Base-by-base conservation (phyloP, 2,797 vertebrate genomes). In the Oreortyx pictus region DNA sequence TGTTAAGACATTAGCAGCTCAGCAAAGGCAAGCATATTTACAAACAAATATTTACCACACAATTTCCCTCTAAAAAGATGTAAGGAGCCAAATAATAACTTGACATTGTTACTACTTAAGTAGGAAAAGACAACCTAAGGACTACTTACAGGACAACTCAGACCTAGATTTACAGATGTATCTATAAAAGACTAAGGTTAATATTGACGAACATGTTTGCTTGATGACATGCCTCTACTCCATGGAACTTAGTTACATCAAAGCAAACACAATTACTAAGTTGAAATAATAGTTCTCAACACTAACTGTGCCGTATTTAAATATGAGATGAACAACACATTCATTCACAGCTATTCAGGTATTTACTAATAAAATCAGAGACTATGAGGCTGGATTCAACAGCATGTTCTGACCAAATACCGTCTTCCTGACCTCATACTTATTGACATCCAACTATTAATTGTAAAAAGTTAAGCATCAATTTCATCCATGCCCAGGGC, bases 381-480 rank as follows among this genome's bases (percentile, higher is more conserved):
- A 83, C 71, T 44, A 41, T 10, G 47, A 60, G 49, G 47, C 61
- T 75, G 49, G 33, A 65, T 61, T 49, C 57, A 75, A 35, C 11
- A 65, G 85, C 54, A 88, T 46, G 33, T 52, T 56, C 52, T 44
- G 27, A 60, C 29, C 35, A 57, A 82, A 67, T 24, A 43, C 14
- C 25, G 56, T 18, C 60, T 67, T 67, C 66, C 43, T 52, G 44
- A 60, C 2, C 0, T 52, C 85, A 81, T 6, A 9, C 17, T 16
- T 29, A 4, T 71, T 54, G 50, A 61, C 47, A 77, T 24, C 37
- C 44, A 49, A 59, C 20, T 68, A 11, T 14, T 14, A 23, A 44
- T 15, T 71, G 76, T 66, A 86, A 86, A 64, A 77, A 31, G 27
- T 62, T 68, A 41, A 71, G 76, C 49, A 80, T 22, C 37, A 59